Conservation (phyloP, 1,140 invertebrate species). For the Aricia agestis region DNA sequence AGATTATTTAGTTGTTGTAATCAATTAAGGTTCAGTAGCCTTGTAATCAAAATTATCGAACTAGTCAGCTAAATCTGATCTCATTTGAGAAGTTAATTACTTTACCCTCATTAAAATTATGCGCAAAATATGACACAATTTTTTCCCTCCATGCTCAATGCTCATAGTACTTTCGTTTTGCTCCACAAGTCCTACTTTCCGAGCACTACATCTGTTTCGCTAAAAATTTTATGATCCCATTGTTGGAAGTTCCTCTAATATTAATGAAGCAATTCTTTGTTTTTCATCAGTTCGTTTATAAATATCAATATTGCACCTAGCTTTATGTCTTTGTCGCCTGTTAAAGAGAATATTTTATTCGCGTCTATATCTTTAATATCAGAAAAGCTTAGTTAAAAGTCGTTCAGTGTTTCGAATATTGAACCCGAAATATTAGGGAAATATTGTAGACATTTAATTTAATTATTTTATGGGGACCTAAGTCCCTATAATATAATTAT, state of each 20-base stretch:
- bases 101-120: constrained; percentile 1
- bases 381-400: neutral
- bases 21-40: too few relatives aligned
- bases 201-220: neutral
- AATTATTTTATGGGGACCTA: too few relatives aligned
- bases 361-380: neutral
- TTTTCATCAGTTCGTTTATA: neutral
- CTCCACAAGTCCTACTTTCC: neutral
- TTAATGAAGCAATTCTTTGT: neutral
- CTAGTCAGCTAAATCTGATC: neutral
- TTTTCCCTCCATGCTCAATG: neutral
- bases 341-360: neutral
- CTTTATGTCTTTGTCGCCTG: neutral
- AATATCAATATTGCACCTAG: neutral
- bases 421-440: too few relatives aligned
- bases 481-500: too few relatives aligned
- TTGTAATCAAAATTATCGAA: neutral
- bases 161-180: neutral
- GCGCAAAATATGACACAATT: neutral
- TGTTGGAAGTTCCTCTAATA: neutral
- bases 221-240: neutral
- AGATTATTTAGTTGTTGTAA: too few relatives aligned
- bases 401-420: too few relatives aligned
- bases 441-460: too few relatives aligned
- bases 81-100: neutral